phyloP scores from a whole-genome alignment of 2,113 vertebrate species.

The Phalacrocorax pelagicus region DNA sequence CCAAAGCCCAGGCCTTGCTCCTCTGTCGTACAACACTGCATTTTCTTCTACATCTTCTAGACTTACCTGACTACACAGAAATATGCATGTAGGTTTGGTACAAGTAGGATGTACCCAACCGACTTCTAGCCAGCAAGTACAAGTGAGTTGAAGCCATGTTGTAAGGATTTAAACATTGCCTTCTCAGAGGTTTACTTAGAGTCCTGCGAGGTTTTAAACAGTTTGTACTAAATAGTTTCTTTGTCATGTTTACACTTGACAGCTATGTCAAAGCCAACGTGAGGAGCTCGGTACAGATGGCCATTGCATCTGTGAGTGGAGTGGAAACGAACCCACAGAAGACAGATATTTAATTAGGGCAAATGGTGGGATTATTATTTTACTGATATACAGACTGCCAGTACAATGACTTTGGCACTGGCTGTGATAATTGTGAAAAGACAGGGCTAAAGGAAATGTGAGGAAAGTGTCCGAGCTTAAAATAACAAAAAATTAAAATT shows the following conservation, averaged over 20 bases:
- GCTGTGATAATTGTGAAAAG: neutral
- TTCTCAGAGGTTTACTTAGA: neutral
- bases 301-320: constrained; percentile 3
- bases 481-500: neutral
- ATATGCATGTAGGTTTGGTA: neutral
- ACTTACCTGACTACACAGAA: neutral
- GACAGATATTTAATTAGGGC: constrained; percentile 13
- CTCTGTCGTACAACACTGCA: accelerated
- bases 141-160: neutral
- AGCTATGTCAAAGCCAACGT: neutral
- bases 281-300: constrained; percentile 17
- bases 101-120: neutral
- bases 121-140: neutral
- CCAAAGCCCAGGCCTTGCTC: neutral
- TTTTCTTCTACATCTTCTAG: neutral
- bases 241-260: neutral
- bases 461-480: neutral
- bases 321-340: neutral
- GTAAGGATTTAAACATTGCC: neutral
- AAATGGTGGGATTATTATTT: constrained; percentile 16
- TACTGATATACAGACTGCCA: neutral
- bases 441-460: neutral
- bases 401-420: neutral
- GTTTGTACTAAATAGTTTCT: neutral
- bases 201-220: neutral